phyloP scores from a whole-genome alignment of 1,140 invertebrate genomes.

The Dreissena rostriformis region DNA sequence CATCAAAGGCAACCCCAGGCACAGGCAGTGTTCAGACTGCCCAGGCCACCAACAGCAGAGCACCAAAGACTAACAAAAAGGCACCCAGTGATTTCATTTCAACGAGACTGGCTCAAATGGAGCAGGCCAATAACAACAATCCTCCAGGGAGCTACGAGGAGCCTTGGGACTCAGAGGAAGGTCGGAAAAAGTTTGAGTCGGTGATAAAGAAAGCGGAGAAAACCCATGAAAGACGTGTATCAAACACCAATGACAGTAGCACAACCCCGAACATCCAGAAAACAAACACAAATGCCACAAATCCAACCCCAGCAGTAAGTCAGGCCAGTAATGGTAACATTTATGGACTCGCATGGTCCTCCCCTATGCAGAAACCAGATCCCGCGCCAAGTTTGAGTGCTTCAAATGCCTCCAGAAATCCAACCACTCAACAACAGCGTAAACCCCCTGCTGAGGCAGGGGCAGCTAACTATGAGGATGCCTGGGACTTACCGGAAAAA shows the following conservation, averaged over 20 bases:
- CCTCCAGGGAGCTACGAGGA: slow-evolving; percentile 58
- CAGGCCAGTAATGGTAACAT: background rate
- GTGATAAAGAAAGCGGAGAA: slow-evolving; percentile 46
- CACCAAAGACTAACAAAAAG: no score
- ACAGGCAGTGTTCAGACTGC: no score
- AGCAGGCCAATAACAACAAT: background rate
- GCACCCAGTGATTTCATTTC: no score
- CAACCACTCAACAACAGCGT: slow-evolving; percentile 8
- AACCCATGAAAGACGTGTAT: slow-evolving; percentile 25
- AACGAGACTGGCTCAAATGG: background rate
- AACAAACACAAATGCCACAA: background rate
- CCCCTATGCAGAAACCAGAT: no score
- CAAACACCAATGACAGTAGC: background rate
- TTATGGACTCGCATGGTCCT: slow-evolving; percentile 22
- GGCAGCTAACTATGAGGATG: slow-evolving; percentile 65
- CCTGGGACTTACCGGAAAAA: slow-evolving; percentile 67
- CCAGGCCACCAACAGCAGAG: no score
- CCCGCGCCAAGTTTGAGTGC: no score
- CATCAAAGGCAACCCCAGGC: background rate
- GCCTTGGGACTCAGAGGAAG: slow-evolving; percentile 57
- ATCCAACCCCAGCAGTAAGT: background rate
- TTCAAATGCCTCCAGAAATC: no score
- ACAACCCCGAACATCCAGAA: background rate
- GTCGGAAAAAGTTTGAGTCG: slow-evolving; percentile 35
- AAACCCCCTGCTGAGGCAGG: background rate